Base-by-base conservation (phyloP, 2,113 vertebrate genomes). In the Ptilorrhoa leucosticta region DNA sequence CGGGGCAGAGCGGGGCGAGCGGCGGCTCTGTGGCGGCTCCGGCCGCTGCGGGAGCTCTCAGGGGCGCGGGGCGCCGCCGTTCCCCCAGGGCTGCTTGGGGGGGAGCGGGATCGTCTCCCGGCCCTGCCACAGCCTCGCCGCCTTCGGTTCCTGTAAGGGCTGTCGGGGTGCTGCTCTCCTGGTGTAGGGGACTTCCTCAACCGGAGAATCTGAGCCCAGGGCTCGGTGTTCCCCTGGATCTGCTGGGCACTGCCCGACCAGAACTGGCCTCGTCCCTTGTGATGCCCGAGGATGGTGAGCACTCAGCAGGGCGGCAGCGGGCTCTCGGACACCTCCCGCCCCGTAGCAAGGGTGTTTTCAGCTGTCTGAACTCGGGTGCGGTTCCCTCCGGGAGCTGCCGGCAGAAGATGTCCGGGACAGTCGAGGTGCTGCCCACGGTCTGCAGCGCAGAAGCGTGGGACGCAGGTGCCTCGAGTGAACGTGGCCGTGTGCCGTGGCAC, bases 361-460 rank as follows among this genome's bases (percentile, higher is more conserved):
- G 24, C 5, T 12, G 31, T 19, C 5, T 5, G 37, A 60, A 5
- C 24, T 40, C 4, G 1, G 31, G 12, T 2, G 11, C 4, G 0
- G 16, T 40, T 53, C 42, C n/a, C 35, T 3, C 27, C 15, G 26
- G 10, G 17, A 35, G 42, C 56, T 3, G 4, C 42, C 2, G 8
- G 26, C 71, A 6, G 75, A 31, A 48, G 44, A 22, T 47, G 12
- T 7, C 71, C 76, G 2, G 10, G 18, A 5, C 12, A 17, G 58
- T 50, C 12, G 50, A 70, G 58, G 22, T 26, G 61, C 83, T 44
- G 57, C 39, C 21, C 19, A 8, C 53, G 27, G 17, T 15, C 53
- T 17, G n/a, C 71, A 11, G 37, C 16, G 0, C 48, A 11, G 51
- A 66, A 31, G 35, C 5, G 15, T 5, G 54, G n/a, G 39, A 48